phyloP scores from a whole-genome alignment of 2,888 invertebrate species.

The Pristionchus maxplancki region DNA sequence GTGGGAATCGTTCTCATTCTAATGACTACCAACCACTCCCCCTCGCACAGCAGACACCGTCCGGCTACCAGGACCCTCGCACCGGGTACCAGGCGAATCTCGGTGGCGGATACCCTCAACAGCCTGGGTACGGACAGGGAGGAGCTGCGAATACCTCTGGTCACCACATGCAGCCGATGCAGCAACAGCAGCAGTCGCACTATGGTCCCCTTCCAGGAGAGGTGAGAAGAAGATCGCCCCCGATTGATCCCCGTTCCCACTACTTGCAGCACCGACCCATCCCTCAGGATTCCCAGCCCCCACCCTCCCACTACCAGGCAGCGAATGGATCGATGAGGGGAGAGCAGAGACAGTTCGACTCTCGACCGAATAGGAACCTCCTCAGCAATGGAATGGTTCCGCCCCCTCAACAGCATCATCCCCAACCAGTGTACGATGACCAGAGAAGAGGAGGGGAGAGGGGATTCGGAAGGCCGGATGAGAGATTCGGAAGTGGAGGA shows the following conservation, averaged over 20 bases:
- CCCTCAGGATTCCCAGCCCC: too few relatives aligned
- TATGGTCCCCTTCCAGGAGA: not conserved
- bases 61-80: not conserved
- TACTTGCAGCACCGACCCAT: too few relatives aligned
- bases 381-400: not conserved
- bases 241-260: too few relatives aligned
- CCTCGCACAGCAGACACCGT: not conserved
- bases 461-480: not conserved
- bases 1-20: too few relatives aligned
- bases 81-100: not conserved
- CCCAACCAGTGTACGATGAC: not conserved
- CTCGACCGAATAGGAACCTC: not conserved
- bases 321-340: not conserved
- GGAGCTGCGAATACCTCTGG: not conserved
- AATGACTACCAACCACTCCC: not conserved
- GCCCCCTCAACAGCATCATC: not conserved
- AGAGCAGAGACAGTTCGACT: not conserved
- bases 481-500: not conserved
- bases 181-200: not conserved
- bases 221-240: not conserved
- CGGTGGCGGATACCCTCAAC: not conserved
- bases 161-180: not conserved
- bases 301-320: not conserved
- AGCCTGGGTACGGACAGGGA: not conserved
- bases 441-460: not conserved